Conservation (phyloP, 2,888 invertebrate species). For the Lissonota sp. region DNA sequence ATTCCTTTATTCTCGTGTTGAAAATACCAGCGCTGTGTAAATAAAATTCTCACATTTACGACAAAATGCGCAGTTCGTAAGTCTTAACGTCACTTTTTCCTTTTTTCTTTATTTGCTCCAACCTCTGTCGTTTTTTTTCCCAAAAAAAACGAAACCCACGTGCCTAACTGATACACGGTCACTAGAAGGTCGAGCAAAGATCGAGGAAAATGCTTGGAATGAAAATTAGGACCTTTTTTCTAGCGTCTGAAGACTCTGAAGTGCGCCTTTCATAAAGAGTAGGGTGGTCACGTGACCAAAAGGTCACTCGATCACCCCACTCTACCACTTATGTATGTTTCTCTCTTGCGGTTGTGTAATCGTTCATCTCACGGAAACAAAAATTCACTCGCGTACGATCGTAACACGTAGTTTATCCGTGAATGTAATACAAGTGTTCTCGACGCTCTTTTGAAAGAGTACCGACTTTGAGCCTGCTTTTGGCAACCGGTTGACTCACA, state of each 20-base stretch:
- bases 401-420: slow-evolving; percentile 55
- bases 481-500: slow-evolving; percentile 32
- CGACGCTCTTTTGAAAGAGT: slow-evolving; percentile 41
- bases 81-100: background rate
- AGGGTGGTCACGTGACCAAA: slow-evolving; percentile 40
- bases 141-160: slow-evolving; percentile 12
- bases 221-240: slow-evolving; percentile 35
- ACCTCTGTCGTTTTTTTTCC: slow-evolving; percentile 9
- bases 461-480: slow-evolving; percentile 10
- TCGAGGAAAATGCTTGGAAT: slow-evolving; percentile 26
- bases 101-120: slow-evolving; percentile 4
- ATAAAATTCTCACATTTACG: too few relatives aligned
- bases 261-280: too few relatives aligned
- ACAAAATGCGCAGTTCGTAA: background rate
- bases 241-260: slow-evolving; percentile 8
- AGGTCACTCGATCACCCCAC: too few relatives aligned
- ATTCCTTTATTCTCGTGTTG: too few relatives aligned
- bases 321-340: background rate
- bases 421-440: slow-evolving; percentile 22
- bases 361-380: slow-evolving; percentile 44
- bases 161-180: background rate
- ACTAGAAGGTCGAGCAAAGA: slow-evolving; percentile 6
- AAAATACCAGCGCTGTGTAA: too few relatives aligned
- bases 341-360: slow-evolving; percentile 44
- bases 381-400: slow-evolving; percentile 69